A percentile compares a stretch with the other conserved stretches of the same genome.
Conservation (phyloP, 2,113 vertebrate genomes). For the Phodopus roborovskii region DNA sequence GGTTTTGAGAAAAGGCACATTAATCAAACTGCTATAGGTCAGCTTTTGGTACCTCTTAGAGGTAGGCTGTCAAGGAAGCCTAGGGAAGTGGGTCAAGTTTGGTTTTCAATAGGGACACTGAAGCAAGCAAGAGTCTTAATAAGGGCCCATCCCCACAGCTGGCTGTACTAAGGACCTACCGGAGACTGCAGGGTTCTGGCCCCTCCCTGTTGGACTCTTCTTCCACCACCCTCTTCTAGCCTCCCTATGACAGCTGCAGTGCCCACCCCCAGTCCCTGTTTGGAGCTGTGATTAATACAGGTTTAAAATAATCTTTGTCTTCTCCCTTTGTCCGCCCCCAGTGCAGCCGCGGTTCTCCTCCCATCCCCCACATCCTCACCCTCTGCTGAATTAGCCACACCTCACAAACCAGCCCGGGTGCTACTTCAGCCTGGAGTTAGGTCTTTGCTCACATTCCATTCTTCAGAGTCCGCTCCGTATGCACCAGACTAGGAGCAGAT, state of each 20-base stretch:
- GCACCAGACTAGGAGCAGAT: neutral
- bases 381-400: conserved; percentile 53
- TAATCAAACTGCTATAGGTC: neutral
- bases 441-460: neutral
- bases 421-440: neutral
- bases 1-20: conserved; percentile 20
- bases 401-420: conserved; percentile 3
- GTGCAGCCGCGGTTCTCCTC: conserved; percentile 73
- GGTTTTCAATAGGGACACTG: neutral
- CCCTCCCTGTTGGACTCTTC: conserved; percentile 68
- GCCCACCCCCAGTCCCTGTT: conserved; percentile 82
- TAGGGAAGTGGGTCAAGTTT: neutral
- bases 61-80: neutral
- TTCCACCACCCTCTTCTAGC: conserved; percentile 66
- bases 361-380: conserved; percentile 46
- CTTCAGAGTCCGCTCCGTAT: accelerated
- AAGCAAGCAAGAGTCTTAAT: neutral
- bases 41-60: neutral
- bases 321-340: conserved; percentile 83
- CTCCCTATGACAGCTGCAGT: conserved; percentile 79
- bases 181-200: neutral
- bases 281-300: conserved; percentile 84
- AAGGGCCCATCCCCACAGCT: neutral
- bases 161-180: neutral
- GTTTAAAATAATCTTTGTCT: conserved; percentile 85